A percentile compares a stretch with the other conserved stretches of the same genome.
Evolutionary conservation across 2,797 vertebrate genomes (phyloP).

Genomic region (Sorex maritimensis): DNA sequence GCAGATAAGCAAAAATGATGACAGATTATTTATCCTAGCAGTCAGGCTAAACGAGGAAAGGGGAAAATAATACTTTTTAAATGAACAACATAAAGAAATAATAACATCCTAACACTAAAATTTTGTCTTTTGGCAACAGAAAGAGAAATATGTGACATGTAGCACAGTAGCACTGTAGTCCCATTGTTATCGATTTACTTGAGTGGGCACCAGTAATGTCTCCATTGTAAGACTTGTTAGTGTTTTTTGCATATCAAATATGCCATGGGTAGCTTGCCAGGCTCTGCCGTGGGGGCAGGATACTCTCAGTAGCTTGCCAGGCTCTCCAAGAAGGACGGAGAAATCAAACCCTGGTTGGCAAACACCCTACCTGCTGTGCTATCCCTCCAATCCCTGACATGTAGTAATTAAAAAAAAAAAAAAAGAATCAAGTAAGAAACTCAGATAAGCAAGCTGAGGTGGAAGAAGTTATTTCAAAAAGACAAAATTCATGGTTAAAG

Average conservation of each 20-base stretch:
- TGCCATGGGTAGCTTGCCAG: too few relatives aligned
- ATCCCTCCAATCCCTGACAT: background rate
- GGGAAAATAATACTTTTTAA: background rate
- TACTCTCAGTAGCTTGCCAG: too few relatives aligned
- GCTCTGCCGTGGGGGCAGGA: too few relatives aligned
- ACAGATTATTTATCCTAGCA: background rate
- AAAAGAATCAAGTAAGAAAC: constrained; percentile 44
- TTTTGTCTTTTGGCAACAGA: background rate
- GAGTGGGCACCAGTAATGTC: too few relatives aligned
- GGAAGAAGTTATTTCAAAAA: background rate
- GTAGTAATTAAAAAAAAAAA: constrained; percentile 29
- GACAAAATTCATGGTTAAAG: background rate
- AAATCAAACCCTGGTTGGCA: too few relatives aligned
- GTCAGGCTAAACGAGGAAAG: background rate
- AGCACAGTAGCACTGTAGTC: background rate
- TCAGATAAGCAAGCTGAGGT: background rate
- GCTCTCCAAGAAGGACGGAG: too few relatives aligned
- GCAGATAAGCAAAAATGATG: background rate
- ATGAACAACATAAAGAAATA: background rate
- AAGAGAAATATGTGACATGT: background rate
- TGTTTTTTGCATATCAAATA: too few relatives aligned
- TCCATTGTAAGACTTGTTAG: too few relatives aligned
- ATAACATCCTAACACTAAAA: background rate
- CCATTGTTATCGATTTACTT: too few relatives aligned
- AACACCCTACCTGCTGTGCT: too few relatives aligned